Conservation (phyloP, 1,140 invertebrate genomes). For the Drosophila gunungcola region DNA sequence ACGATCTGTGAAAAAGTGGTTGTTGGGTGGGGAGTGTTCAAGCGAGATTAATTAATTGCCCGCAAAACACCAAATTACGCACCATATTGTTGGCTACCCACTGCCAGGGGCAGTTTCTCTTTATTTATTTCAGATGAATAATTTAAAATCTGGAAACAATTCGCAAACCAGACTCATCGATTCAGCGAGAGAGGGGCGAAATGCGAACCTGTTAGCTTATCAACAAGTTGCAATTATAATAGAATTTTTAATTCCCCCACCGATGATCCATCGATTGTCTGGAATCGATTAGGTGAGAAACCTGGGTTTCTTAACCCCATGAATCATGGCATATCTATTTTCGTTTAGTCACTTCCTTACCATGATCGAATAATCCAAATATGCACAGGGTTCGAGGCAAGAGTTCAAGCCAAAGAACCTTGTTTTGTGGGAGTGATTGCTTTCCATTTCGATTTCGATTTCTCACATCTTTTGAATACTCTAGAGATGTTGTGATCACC, state of each 20-base stretch:
- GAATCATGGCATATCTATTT: constrained; percentile 15
- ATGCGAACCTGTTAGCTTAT: constrained; percentile 40
- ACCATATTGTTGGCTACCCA: constrained; percentile 44
- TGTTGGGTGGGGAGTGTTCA: constrained; percentile 2
- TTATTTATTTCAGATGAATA: constrained; percentile 48
- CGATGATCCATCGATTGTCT: constrained; percentile 12
- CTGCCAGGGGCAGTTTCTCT: constrained; percentile 31
- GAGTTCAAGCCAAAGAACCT: constrained; percentile 34
- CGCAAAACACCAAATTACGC: constrained; percentile 79
- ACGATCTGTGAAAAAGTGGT: constrained; percentile 4
- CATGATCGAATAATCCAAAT: constrained; percentile 37
- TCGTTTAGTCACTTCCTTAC: constrained; percentile 30
- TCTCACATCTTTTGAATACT: constrained; percentile 32
- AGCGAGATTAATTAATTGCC: constrained; percentile 69
- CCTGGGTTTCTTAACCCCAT: constrained; percentile 28
- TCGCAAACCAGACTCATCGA: constrained; percentile 9
- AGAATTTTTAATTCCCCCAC: constrained; percentile 21
- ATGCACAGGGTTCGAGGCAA: constrained; percentile 41
- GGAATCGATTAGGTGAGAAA: not conserved
- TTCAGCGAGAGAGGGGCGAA: not conserved
- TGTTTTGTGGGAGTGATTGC: constrained; percentile 42
- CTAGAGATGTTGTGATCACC: constrained; percentile 25
- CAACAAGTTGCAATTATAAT: constrained; percentile 34
- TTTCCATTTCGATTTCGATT: constrained; percentile 60
- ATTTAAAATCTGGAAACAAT: constrained; percentile 32